A percentile compares a stretch with the other conserved stretches of the same genome.
phyloP scores from a whole-genome alignment of 2,113 vertebrate genomes.

The Rynchops niger region DNA sequence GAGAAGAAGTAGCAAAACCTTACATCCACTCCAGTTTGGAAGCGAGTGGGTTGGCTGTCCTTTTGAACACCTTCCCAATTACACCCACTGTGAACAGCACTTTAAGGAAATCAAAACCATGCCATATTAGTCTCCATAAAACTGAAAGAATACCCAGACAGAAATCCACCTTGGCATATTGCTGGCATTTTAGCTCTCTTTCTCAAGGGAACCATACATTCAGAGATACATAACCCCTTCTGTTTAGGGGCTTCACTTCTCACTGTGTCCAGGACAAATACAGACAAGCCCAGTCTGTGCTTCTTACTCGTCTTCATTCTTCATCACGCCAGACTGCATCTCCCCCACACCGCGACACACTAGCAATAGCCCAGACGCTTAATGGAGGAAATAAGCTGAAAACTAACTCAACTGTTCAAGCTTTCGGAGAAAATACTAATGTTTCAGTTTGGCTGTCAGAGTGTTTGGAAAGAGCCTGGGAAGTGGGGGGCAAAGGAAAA shows the following conservation, averaged over 20 bases:
- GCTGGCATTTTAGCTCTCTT: background rate
- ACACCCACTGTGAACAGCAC: background rate
- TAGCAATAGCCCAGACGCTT: background rate
- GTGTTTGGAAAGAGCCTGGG: background rate
- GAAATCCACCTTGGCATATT: background rate
- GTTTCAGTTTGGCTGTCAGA: background rate
- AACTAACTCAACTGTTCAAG: background rate
- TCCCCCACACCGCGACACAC: background rate
- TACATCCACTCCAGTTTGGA: background rate
- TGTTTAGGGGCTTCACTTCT: background rate
- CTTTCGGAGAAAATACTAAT: background rate
- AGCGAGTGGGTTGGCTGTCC: background rate
- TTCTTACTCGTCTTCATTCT: background rate
- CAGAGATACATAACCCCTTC: background rate
- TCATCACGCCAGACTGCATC: accelerated
- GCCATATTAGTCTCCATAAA: background rate
- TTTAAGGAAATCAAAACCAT: background rate
- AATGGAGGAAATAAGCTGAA: background rate
- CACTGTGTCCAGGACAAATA: background rate
- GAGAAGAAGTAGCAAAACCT: background rate
- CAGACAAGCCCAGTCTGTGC: background rate
- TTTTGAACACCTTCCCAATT: background rate
- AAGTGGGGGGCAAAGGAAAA: background rate
- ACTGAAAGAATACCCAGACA: background rate
- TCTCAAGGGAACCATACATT: background rate